Conservation (phyloP, 2,888 invertebrate species). For the Rhodophaea formosa region DNA sequence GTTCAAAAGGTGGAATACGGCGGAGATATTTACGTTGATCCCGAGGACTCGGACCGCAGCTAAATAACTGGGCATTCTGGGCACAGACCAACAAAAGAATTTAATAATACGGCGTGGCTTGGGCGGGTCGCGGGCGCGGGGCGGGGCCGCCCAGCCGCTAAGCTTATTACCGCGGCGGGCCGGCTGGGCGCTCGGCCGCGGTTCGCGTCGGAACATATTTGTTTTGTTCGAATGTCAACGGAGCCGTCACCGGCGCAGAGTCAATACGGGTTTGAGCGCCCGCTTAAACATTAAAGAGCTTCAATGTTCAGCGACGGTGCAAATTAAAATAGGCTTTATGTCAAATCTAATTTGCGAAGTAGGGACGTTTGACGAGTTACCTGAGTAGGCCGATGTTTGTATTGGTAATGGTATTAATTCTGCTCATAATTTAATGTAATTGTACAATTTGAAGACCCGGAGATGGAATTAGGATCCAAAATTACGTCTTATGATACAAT, state of each 20-base stretch:
- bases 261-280: slow-evolving; percentile 64
- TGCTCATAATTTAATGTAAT: slow-evolving; percentile 58
- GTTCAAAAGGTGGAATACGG: slow-evolving; percentile 60
- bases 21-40: slow-evolving; percentile 66
- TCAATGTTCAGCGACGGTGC: slow-evolving; percentile 74
- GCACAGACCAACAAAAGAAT: slow-evolving; percentile 71
- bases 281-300: slow-evolving; percentile 76
- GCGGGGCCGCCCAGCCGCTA: slow-evolving; percentile 55
- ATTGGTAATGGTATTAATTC: slow-evolving; percentile 76
- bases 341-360: slow-evolving; percentile 78
- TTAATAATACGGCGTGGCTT: slow-evolving; percentile 66
- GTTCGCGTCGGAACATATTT: slow-evolving; percentile 63
- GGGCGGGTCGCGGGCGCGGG: slow-evolving; percentile 50
- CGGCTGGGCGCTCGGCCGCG: slow-evolving; percentile 27
- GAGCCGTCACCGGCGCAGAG: slow-evolving; percentile 48
- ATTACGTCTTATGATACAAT: neutral
- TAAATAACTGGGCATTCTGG: slow-evolving; percentile 68
- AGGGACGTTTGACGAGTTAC: slow-evolving; percentile 64
- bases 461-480: slow-evolving; percentile 2
- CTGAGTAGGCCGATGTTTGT: slow-evolving; percentile 67
- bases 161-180: slow-evolving; percentile 71
- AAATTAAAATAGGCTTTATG: slow-evolving; percentile 81
- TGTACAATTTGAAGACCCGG: slow-evolving; percentile 41
- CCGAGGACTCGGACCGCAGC: slow-evolving; percentile 56
- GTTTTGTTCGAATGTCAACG: slow-evolving; percentile 71